Conservation (phyloP, 2,797 vertebrate genomes). For the Microcaecilia unicolor region DNA sequence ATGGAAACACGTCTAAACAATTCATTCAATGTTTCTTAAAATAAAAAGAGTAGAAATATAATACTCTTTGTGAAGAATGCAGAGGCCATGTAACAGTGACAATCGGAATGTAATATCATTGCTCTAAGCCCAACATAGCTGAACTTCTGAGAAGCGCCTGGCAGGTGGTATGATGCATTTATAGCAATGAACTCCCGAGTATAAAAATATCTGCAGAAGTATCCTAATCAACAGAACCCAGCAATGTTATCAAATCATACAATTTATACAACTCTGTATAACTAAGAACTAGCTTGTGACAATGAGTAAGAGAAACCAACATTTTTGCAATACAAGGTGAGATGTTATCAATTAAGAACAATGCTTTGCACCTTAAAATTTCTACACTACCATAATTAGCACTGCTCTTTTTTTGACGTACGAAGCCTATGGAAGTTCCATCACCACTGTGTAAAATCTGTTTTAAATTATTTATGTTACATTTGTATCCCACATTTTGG, state of each 20-base stretch:
- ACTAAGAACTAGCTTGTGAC: conserved; percentile 4
- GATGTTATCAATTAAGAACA: no score
- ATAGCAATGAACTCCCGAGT: conserved; percentile 13
- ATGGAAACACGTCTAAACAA: no score
- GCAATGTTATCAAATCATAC: conserved; percentile 6
- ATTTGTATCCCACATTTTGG: no score
- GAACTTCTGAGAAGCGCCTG: conserved; percentile 13
- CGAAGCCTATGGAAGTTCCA: no score
- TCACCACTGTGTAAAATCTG: no score
- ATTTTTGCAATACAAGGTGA: conserved; percentile 5
- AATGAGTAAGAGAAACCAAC: conserved; percentile 8
- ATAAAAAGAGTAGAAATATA: neutral
- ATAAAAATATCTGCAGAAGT: conserved; percentile 16
- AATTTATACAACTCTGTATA: conserved; percentile 7
- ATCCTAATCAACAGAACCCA: conserved; percentile 19
- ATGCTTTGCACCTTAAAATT: no score
- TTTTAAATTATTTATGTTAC: no score
- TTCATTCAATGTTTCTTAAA: no score
- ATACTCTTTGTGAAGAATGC: neutral
- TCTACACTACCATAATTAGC: no score
- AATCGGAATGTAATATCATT: conserved; percentile 7
- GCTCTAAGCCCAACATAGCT: conserved; percentile 2
- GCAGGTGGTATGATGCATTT: conserved; percentile 34
- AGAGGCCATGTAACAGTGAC: neutral
- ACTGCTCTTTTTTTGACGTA: no score